Base-by-base conservation (phyloP, 2,888 invertebrate genomes). In the Cremastinae sp. region DNA sequence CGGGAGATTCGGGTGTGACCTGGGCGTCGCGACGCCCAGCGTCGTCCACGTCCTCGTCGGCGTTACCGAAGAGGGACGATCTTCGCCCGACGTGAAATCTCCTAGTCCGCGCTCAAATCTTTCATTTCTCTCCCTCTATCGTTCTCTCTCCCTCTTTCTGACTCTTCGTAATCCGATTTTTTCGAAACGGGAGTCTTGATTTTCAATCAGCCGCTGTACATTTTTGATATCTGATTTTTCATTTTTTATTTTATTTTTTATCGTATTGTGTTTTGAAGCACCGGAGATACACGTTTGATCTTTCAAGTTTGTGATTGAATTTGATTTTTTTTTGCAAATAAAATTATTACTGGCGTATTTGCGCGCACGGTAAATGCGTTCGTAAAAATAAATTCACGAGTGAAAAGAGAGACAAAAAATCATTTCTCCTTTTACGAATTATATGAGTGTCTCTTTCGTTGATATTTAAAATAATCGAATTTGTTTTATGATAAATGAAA, bases 1-100 rank as follows among this genome's bases (percentile, higher is more conserved):
- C 74, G 64, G 53, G 58, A 71, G 71, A 59, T 78, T 79, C 78
- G 78, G 79, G 79, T 78, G 79, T 79, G 79, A 73, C 79, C 78
- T 71, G 74, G 74, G 74, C 74, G 74, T 75, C 71, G 75, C 68
- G 70, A 72, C 69, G 69, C 74, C 79, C 69, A 74, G 76, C 71
- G 41, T 76, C 72, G 51, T 72, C 74, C 61, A 65, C 69, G 58
- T 68, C 69, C 62, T 66, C 71, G 62, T 61, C 71, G 55, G 45
- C 65, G 37, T 61, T 49, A 56, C 55, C 35, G 64, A 28, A 37
- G 35, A 61, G 53, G 61, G 41, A 70, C 51, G 43, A 55, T 55
- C 55, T 74, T 37, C 35, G 20, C 28, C 41, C 55, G 59, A 51
- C 58, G 53, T 59, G 9, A n/a, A 68, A 16, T 61, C n/a, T 69